These are phyloP conservation scores for Leptinotarsa lineolata DNA, from an alignment of 1,140 invertebrate genomes.

Conservation along the genomic window DNA sequence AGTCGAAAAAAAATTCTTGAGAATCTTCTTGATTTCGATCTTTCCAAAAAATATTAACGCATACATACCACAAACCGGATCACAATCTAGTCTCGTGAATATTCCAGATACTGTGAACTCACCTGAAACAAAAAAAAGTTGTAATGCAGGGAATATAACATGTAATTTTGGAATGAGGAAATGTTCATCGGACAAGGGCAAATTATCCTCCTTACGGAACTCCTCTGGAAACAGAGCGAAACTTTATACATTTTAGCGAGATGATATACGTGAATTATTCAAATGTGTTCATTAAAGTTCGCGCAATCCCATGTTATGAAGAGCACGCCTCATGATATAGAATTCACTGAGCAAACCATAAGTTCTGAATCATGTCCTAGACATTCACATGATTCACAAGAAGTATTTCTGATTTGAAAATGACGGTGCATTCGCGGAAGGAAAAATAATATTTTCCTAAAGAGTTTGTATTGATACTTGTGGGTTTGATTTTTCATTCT, in stretches of 20 bases:
- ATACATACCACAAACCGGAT: too few species aligned
- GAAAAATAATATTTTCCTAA: too few species aligned
- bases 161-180: background rate
- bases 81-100: too few species aligned
- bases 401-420: background rate
- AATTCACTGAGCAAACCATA: background rate
- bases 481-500: too few species aligned
- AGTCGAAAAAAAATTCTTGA: too few species aligned
- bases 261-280: background rate
- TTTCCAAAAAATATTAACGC: too few species aligned
- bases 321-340: background rate
- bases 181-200: background rate
- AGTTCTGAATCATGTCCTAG: background rate
- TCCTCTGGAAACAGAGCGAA: background rate
- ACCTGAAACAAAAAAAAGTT: too few species aligned
- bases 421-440: background rate
- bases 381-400: background rate
- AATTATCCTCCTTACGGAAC: background rate
- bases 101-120: too few species aligned
- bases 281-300: constrained; percentile 8
- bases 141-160: too few species aligned
- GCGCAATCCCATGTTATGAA: background rate
- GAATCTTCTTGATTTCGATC: too few species aligned
- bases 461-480: too few species aligned
- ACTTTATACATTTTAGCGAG: background rate